Conservation (phyloP, 2,888 invertebrate species). For the Stenotaenia linearis region DNA sequence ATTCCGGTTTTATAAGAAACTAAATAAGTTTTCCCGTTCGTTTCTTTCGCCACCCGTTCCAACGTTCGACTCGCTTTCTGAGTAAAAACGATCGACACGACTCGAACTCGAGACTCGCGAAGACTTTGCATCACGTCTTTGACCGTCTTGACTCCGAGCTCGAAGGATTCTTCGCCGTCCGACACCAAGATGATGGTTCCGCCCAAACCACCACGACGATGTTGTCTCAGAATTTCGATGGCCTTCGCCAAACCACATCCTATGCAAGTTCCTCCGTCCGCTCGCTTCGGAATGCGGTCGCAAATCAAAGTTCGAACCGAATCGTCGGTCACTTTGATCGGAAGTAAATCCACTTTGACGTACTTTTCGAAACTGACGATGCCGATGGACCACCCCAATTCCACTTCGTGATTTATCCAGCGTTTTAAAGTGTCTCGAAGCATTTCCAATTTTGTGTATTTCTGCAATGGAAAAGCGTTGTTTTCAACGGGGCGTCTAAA, state of each 20-base stretch:
- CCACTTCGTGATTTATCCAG: constrained; percentile 13
- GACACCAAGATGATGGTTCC: constrained; percentile 18
- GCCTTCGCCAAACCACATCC: constrained; percentile 32
- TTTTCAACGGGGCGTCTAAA: too few relatives aligned
- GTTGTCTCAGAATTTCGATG: neutral
- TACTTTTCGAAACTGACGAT: neutral
- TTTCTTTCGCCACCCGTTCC: neutral
- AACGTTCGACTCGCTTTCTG: neutral
- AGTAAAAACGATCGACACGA: neutral
- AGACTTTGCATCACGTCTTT: neutral
- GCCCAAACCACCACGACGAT: too few relatives aligned
- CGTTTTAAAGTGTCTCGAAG: neutral
- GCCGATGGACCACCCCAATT: neutral
- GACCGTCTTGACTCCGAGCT: neutral
- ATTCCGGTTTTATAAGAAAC: neutral
- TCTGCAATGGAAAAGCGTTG: neutral
- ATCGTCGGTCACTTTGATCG: neutral
- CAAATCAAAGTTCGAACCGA: neutral
- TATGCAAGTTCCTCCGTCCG: constrained; percentile 30
- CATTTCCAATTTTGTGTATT: constrained; percentile 3
- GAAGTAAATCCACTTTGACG: too few relatives aligned
- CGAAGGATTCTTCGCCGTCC: neutral
- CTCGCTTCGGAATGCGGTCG: neutral
- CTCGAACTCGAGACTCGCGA: neutral
- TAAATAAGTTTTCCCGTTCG: neutral